Base-by-base conservation (phyloP, 2,113 vertebrate genomes). In the Microcebus ravelobensis region DNA sequence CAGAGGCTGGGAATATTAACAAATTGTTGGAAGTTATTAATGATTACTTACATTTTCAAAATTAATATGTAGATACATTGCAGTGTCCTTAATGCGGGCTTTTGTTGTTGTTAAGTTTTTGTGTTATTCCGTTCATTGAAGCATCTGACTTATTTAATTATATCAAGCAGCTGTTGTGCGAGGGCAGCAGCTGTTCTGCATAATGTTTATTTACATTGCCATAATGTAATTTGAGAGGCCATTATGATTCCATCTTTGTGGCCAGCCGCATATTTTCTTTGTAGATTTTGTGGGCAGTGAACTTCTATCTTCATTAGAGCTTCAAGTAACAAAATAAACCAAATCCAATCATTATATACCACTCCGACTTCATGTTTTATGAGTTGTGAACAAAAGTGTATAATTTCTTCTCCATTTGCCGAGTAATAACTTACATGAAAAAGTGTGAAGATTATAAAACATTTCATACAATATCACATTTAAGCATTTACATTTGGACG, bases 171-270 rank as follows among this genome's bases (percentile, higher is more conserved):
- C 92, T 98, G 97, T 92, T 96, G 31, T 50, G 45, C 76, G 59
- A 92, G 76, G 80, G 61, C 61, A 95, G 90, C 92, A 95, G 91
- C 90, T 97, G 94, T 63, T 94, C 61, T 97, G 90, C 71, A 86
- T 95, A 88, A 97, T 96, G 90, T 89, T 94, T 97, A 85, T 97
- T 97, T 97, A 92, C 85, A 88, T 91, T 94, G 74, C 42, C 50
- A 61, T 96, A 68, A 97, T 91, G 82, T 50, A 88, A 92, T 94
- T 95, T 96, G 84, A 83, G 82, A 95, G 73, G 67, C 92, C 77
- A 91, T 94, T 88, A 94, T 86, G 45, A 94, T 92, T 88, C 77
- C 29, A 86, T 94, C 45, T 96, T 90, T 91, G 81, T 80, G 74
- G 59, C 81, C 87, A 92, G 74, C 84, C 23, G 15, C 39, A 83